Evolutionary conservation across 2,113 vertebrate genomes (phyloP).

Genomic region (Taxidea taxus): DNA sequence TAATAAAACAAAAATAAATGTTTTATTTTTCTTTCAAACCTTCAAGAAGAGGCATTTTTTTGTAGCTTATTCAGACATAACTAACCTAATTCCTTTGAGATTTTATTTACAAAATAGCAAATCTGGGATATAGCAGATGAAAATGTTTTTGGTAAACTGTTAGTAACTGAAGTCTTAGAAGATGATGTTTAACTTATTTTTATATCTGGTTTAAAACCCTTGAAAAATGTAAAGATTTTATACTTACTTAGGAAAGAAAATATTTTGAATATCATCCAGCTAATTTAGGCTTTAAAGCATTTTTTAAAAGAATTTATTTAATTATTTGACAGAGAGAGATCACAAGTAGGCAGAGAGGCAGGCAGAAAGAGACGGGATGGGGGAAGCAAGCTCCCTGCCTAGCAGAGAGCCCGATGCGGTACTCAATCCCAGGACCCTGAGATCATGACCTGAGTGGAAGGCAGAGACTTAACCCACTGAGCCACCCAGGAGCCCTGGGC

Average conservation of each 20-base stretch:
- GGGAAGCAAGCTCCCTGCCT: too few relatives aligned
- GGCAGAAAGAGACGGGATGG: too few relatives aligned
- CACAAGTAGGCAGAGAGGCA: too few relatives aligned
- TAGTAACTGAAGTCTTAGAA: background rate
- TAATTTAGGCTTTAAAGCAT: background rate
- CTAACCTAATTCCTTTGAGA: background rate
- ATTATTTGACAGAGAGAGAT: too few relatives aligned
- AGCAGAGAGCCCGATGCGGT: too few relatives aligned
- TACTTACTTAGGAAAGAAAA: background rate
- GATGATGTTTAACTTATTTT: background rate
- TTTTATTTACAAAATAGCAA: background rate
- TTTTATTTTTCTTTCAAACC: background rate
- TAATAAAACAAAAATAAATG: background rate
- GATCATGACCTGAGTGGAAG: too few relatives aligned
- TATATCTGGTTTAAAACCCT: background rate
- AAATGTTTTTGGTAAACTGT: background rate
- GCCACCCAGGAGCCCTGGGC: background rate
- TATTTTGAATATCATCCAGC: background rate
- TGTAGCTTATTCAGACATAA: background rate
- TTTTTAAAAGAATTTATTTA: too few relatives aligned
- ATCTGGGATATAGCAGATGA: background rate
- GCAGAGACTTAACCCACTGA: too few relatives aligned
- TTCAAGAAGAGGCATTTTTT: background rate
- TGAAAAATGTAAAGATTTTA: background rate
- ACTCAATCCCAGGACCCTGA: too few relatives aligned